These are phyloP conservation scores for Polypedilum vanderplanki DNA, from an alignment of 1,140 invertebrate species.

Conservation along the genomic window DNA sequence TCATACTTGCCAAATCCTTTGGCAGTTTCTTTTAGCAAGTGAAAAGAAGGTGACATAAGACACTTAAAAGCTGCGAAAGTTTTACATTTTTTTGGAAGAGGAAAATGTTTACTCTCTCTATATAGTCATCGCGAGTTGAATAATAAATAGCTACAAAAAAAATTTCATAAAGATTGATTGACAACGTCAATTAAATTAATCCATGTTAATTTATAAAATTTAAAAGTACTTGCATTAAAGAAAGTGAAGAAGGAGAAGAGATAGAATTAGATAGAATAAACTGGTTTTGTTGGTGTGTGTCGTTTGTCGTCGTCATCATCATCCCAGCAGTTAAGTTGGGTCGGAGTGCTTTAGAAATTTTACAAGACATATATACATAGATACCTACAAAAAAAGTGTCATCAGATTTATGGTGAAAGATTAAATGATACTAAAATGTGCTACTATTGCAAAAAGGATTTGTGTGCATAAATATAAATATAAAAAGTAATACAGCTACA, in stretches of 20 bases:
- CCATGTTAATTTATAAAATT: constrained; percentile 22
- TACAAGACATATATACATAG: too few relatives aligned
- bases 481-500: background rate
- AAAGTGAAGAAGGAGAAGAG: background rate
- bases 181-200: constrained; percentile 20
- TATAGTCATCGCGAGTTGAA: too few relatives aligned
- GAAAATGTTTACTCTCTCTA: too few relatives aligned
- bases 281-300: too few relatives aligned
- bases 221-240: background rate
- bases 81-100: too few relatives aligned
- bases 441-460: background rate
- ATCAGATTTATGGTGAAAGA: constrained; percentile 23
- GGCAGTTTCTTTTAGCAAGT: too few relatives aligned
- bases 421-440: constrained; percentile 9
- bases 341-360: too few relatives aligned
- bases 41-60: too few relatives aligned
- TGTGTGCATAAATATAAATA: constrained; percentile 21
- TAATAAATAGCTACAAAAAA: background rate
- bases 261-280: background rate
- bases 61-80: too few relatives aligned
- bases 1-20: too few relatives aligned
- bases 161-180: background rate
- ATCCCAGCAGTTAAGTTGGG: too few relatives aligned
- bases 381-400: background rate
- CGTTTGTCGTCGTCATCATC: too few relatives aligned